A percentile compares a stretch with the other conserved stretches of the same genome.
phyloP scores from a whole-genome alignment of 2,888 invertebrate genomes.

The Drosophila bunnanda region DNA sequence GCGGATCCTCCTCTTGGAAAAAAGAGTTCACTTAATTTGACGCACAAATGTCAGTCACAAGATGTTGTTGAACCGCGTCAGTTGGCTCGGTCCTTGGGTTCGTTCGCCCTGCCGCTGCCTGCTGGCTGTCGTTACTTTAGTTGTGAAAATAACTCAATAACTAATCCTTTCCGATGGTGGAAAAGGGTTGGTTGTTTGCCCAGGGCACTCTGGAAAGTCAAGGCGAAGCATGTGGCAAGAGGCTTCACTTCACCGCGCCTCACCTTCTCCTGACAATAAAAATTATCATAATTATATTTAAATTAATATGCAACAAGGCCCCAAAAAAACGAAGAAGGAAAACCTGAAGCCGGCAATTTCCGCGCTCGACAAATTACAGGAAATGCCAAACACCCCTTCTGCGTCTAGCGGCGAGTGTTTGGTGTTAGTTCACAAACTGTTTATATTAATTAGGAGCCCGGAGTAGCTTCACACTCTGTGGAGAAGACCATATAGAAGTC shows the following conservation, averaged over 20 bases:
- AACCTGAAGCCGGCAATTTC: constrained; percentile 60
- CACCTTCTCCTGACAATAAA: constrained; percentile 74
- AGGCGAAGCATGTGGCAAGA: constrained; percentile 64
- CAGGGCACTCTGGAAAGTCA: constrained; percentile 42
- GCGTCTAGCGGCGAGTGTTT: constrained; percentile 27
- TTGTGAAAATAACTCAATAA: constrained; percentile 78
- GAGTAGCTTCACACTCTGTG: constrained; percentile 37
- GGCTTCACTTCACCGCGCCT: constrained; percentile 22
- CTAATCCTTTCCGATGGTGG: constrained; percentile 72
- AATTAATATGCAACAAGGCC: constrained; percentile 74
- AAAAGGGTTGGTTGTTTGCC: constrained; percentile 61
- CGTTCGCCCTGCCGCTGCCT: constrained; percentile 33
- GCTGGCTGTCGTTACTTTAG: constrained; percentile 57
- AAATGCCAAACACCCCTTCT: constrained; percentile 61
- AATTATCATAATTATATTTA: constrained; percentile 79
- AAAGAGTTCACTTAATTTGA: constrained; percentile 79
- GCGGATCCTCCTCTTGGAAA: constrained; percentile 44
- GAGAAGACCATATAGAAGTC: constrained; percentile 29
- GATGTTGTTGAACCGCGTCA: constrained; percentile 62
- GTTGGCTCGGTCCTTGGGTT: constrained; percentile 48
- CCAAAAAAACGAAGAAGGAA: constrained; percentile 9
- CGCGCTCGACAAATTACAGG: constrained; percentile 75
- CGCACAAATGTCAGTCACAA: constrained; percentile 78
- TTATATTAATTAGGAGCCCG: constrained; percentile 47
- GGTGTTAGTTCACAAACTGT: constrained; percentile 46